Percentiles rank a stretch among this genome's conserved stretches.
Conservation (phyloP, 2,113 vertebrate species). For the Okapia johnstoni region DNA sequence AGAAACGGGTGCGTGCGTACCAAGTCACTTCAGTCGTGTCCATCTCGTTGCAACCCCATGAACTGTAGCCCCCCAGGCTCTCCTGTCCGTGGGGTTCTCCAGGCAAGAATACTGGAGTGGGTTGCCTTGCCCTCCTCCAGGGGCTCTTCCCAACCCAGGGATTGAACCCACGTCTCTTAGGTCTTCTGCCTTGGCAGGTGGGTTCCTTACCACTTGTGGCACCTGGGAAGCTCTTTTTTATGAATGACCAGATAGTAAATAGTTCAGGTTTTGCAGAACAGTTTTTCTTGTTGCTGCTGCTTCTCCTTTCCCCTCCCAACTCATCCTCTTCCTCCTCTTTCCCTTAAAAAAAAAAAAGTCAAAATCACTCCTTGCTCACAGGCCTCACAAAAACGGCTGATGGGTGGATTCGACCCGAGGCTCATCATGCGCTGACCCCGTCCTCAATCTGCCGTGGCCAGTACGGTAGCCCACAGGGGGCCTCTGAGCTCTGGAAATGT, state of each 20-base stretch:
- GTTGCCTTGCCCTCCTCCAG: background rate
- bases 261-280: background rate
- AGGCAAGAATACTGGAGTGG: background rate
- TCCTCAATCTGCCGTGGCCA: background rate
- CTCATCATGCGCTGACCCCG: fast-evolving
- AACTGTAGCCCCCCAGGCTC: background rate
- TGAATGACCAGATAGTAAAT: background rate
- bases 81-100: background rate
- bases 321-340: background rate
- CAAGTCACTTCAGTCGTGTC: background rate
- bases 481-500: background rate
- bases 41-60: background rate
- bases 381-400: background rate
- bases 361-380: background rate
- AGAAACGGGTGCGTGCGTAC: fast-evolving
- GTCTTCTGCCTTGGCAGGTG: background rate
- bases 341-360: background rate
- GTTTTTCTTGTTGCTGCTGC: background rate
- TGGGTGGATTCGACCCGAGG: background rate
- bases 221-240: background rate
- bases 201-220: background rate
- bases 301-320: fast-evolving
- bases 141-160: background rate
- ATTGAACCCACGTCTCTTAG: background rate
- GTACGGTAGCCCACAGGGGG: fast-evolving